Evolutionary conservation across 2,797 vertebrate genomes (phyloP).

Genomic region (Apogon talboti): DNA sequence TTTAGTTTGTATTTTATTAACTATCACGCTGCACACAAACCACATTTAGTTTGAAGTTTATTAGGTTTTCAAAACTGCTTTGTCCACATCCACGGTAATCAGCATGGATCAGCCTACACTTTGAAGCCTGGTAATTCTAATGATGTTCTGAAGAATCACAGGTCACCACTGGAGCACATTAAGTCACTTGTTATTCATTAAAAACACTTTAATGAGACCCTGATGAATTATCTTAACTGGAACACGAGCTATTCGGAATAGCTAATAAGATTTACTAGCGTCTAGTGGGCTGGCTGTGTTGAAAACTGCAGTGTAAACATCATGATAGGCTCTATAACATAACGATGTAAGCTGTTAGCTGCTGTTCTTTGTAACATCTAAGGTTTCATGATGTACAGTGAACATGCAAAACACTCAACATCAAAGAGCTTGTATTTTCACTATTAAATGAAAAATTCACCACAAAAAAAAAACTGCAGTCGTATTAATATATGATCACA

Average conservation of each 20-base stretch:
- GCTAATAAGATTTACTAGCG: constrained; percentile 42
- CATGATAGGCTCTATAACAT: constrained; percentile 30
- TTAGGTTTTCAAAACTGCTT: constrained; percentile 47
- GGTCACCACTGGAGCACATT: constrained; percentile 68
- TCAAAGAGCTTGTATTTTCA: background rate
- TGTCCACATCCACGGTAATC: constrained; percentile 52
- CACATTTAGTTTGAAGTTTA: constrained; percentile 34
- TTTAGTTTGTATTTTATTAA: constrained; percentile 21
- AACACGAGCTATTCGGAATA: constrained; percentile 63
- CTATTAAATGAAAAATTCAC: background rate
- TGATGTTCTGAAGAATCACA: constrained; percentile 68
- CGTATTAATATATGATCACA: background rate
- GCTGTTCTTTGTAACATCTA: background rate
- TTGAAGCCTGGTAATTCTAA: constrained; percentile 71
- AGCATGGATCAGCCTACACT: constrained; percentile 52
- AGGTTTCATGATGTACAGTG: constrained; percentile 15
- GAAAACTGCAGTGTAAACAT: constrained; percentile 48
- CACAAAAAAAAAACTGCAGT: background rate
- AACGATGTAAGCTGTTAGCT: constrained; percentile 23
- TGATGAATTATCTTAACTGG: constrained; percentile 70
- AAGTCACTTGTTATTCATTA: constrained; percentile 67
- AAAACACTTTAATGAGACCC: constrained; percentile 76
- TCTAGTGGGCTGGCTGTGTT: constrained; percentile 21
- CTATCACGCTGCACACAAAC: constrained; percentile 41
- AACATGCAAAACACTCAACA: constrained; percentile 29